These are phyloP conservation scores for Cryptoblepharus egeriae DNA, from an alignment of 2,797 vertebrate genomes.

Conservation along the genomic window DNA sequence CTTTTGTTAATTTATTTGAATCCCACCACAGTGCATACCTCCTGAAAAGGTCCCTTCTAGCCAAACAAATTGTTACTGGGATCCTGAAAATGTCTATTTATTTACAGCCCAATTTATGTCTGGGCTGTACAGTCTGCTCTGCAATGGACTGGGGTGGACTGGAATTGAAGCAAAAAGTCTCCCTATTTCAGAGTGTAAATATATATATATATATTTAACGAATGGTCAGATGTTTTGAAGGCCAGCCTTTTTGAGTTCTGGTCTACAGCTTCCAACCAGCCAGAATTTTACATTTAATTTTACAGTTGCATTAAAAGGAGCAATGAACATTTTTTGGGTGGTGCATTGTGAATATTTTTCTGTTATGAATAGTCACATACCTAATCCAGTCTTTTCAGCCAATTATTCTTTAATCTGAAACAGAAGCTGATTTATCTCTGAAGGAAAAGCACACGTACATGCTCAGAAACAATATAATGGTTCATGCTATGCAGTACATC, in stretches of 20 bases:
- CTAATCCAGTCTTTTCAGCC: no score
- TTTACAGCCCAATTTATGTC: no score
- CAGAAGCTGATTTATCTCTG: neutral
- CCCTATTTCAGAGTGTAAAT: neutral
- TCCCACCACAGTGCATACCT: no score
- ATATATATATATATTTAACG: neutral
- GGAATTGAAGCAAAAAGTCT: neutral
- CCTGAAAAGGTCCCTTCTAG: no score
- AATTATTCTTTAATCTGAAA: no score
- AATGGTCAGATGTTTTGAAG: neutral
- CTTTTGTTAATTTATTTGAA: no score
- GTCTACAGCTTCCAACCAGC: neutral
- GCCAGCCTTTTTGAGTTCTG: neutral
- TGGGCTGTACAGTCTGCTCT: neutral
- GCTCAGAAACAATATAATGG: neutral
- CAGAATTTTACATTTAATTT: neutral
- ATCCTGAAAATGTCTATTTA: neutral
- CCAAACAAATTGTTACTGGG: neutral
- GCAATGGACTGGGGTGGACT: neutral
- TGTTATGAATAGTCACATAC: neutral
- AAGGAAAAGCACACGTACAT: neutral
- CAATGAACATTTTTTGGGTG: no score
- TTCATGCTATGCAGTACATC: neutral
- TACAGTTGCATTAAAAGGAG: neutral
- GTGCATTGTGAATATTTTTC: neutral